Base-by-base conservation (phyloP, 2,113 vertebrate species). In the Meleagris gallopavo region DNA sequence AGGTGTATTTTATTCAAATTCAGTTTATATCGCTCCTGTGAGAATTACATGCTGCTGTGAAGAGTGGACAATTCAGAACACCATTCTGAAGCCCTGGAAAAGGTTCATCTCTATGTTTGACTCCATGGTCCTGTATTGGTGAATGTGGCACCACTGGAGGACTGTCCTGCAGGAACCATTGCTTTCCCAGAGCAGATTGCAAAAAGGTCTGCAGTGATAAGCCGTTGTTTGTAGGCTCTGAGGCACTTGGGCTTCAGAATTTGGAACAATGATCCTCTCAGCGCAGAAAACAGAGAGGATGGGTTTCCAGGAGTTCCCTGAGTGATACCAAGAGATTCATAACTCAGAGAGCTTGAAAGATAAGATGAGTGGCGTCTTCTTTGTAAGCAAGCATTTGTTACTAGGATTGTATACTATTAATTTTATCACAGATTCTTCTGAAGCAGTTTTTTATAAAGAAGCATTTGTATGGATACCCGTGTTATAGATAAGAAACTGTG, bases 1-100 rank as follows among this genome's bases (percentile, higher is more conserved):
- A 91, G 75, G 69, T 77, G 64, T 77, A 79, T 25, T 91, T 95
- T 88, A 78, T 64, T 77, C 71, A 58, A 55, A 21, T 32, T 82
- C 48, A 13, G 13, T 70, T 84, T 60, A 25, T 54, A 45, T 36
- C 34, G 54, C 29, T 91, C 70, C 50, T 66, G 21, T 58, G 60
- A 84, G 40, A 86, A 72, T 65, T 75, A 67, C 71, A 43, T 38
- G 9, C 5, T 70, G 13, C 58, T 79, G 32, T n/a, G 36, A 70
- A 41, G 64, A 92, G 50, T 1, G 1, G 48, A 25, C 54, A 70
- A 25, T 45, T 45, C 27, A 10, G 43, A 85, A 29, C 41, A 36
- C 3, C 62, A 34, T 19, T 69, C 40, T 12, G 11, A 8, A 70
- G 58, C 16, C 34, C 24, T 40, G 50, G 29, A 4, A 32, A 38